phyloP scores from a whole-genome alignment of 2,113 vertebrate species.

The Leucoraja erinaceus region DNA sequence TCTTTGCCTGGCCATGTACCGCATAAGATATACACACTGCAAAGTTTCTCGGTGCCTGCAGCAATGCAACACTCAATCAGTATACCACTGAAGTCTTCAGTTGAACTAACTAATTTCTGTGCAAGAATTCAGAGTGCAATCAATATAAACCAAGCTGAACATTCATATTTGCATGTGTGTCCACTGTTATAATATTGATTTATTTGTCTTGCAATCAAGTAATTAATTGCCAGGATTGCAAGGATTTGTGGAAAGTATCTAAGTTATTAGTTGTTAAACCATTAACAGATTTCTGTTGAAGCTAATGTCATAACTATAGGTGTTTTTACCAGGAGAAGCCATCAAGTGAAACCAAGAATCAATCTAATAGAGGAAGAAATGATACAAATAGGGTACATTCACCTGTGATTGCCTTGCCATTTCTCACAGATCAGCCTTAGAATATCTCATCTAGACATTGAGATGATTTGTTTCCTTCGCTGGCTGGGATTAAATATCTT shows the following conservation, averaged over 20 bases:
- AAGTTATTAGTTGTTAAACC: neutral
- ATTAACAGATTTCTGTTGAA: neutral
- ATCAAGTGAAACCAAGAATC: neutral
- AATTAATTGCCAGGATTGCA: neutral
- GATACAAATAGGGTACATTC: neutral
- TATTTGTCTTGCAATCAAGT: neutral
- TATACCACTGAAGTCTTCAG: neutral
- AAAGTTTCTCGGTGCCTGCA: too few species aligned
- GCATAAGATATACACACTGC: too few species aligned
- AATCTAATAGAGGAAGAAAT: neutral
- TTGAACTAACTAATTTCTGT: neutral
- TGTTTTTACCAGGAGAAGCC: neutral
- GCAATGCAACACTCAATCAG: neutral
- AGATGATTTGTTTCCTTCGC: neutral
- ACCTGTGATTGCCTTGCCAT: neutral
- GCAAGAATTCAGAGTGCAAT: too few species aligned
- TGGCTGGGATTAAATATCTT: neutral
- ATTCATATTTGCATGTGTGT: neutral
- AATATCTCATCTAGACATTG: neutral
- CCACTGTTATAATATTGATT: neutral
- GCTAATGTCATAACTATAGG: neutral
- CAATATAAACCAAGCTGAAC: neutral
- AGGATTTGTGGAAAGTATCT: neutral
- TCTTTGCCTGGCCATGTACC: too few species aligned
- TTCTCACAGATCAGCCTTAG: neutral